A percentile compares a stretch with the other conserved stretches of the same genome.
Conservation (phyloP, 2,113 vertebrate genomes). For the Aptenodytes patagonicus region DNA sequence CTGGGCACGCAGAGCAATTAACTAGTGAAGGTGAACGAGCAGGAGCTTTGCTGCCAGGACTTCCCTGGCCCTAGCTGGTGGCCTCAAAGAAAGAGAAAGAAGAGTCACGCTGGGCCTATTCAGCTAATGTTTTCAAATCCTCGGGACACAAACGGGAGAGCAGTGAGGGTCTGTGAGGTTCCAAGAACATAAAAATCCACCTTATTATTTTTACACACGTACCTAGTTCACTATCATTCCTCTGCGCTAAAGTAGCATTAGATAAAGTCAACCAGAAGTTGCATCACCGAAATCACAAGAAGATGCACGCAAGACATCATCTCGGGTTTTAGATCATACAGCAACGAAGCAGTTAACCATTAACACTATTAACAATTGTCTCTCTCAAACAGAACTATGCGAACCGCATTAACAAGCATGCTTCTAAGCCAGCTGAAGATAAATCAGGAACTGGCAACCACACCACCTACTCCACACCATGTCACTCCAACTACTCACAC, state of each 20-base stretch:
- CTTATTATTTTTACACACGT: not conserved
- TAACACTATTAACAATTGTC: not conserved
- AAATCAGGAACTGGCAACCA: not conserved
- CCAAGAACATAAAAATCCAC: not conserved
- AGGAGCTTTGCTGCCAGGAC: not conserved
- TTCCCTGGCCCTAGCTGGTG: not conserved
- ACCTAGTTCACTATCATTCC: not conserved
- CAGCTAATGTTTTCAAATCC: not conserved
- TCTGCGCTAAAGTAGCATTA: not conserved
- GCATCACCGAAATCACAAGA: not conserved
- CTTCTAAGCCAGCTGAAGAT: not conserved
- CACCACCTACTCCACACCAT: not conserved
- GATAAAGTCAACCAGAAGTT: not conserved
- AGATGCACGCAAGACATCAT: rapidly evolving
- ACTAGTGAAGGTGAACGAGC: not conserved
- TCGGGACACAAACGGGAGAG: not conserved
- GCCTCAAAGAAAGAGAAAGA: not conserved
- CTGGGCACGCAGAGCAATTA: rapidly evolving
- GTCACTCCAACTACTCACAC: not conserved
- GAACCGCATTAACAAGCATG: not conserved
- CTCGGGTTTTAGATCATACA: not conserved
- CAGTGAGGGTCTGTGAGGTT: not conserved
- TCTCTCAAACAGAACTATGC: not conserved
- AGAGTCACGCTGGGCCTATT: not conserved
- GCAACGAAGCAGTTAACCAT: not conserved